Percentiles rank a stretch among this genome's conserved stretches.
Conservation (phyloP, 2,888 invertebrate genomes). For the Drosophila birchii region DNA sequence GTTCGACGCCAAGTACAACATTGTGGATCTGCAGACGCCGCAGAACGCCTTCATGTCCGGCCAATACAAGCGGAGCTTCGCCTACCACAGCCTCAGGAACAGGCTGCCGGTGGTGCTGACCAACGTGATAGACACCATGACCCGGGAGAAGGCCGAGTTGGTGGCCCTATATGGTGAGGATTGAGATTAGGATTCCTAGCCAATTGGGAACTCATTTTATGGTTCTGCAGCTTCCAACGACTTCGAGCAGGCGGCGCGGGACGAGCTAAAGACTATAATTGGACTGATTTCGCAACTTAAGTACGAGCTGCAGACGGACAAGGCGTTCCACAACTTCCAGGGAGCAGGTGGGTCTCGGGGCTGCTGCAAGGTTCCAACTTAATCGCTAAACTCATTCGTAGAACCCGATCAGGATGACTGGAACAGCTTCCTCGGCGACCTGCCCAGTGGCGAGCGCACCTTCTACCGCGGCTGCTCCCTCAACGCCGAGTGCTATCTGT, state of each 20-base stretch:
- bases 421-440: slow-evolving; percentile 86
- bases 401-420: slow-evolving; percentile 78
- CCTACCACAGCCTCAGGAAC: slow-evolving; percentile 93
- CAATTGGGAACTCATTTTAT: slow-evolving; percentile 12
- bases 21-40: slow-evolving; percentile 86
- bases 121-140: slow-evolving; percentile 92
- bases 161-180: slow-evolving; percentile 86
- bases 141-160: slow-evolving; percentile 88
- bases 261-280: slow-evolving; percentile 90
- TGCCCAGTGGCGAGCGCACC: slow-evolving; percentile 80
- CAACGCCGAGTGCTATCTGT: slow-evolving; percentile 96
- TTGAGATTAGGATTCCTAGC: too few species aligned
- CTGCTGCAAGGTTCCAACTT: too few species aligned
- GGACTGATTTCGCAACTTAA: slow-evolving; percentile 92
- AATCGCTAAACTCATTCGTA: slow-evolving; percentile 24
- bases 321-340: slow-evolving; percentile 87
- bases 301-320: slow-evolving; percentile 96
- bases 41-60: slow-evolving; percentile 87
- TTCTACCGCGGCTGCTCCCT: slow-evolving; percentile 94
- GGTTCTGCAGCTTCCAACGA: slow-evolving; percentile 38
- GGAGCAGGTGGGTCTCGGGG: slow-evolving; percentile 61
- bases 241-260: slow-evolving; percentile 86
- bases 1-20: slow-evolving; percentile 83
- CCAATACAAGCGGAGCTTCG: slow-evolving; percentile 89
- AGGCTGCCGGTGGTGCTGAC: slow-evolving; percentile 95